Percentiles rank a stretch among this genome's conserved stretches.
phyloP scores from a whole-genome alignment of 2,888 invertebrate genomes.

The Rhogogaster chlorosoma region DNA sequence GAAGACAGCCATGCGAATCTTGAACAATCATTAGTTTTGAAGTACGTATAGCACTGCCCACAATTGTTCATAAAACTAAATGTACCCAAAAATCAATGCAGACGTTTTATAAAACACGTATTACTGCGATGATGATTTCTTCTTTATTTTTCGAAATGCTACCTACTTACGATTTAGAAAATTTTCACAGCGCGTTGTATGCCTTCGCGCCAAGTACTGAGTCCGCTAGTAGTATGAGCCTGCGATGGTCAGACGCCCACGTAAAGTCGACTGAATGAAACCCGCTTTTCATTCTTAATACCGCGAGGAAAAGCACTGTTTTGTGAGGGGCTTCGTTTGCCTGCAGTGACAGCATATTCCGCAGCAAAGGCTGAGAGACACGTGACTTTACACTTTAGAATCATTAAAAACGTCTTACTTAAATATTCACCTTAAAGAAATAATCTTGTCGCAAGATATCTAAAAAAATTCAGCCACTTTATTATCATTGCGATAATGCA shows the following conservation, averaged over 20 bases:
- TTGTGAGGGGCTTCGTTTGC: slow-evolving; percentile 38
- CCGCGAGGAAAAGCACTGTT: slow-evolving; percentile 6
- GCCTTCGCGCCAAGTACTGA: background rate
- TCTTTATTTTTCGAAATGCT: background rate
- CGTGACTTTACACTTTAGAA: slow-evolving; percentile 7
- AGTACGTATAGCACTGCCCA: background rate
- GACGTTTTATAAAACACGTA: background rate
- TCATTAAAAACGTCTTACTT: slow-evolving; percentile 14
- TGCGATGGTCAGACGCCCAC: slow-evolving; percentile 31
- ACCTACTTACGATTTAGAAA: background rate
- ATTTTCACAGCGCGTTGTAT: background rate
- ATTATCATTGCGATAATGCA: background rate
- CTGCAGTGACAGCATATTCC: slow-evolving; percentile 25
- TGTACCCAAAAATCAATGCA: background rate
- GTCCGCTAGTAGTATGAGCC: slow-evolving; percentile 14
- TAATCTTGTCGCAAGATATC: background rate
- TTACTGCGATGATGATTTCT: background rate
- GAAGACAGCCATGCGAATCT: background rate
- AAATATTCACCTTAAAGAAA: background rate
- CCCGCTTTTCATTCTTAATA: slow-evolving; percentile 45
- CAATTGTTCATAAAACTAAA: background rate
- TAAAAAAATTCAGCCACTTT: background rate
- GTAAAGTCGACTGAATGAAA: slow-evolving; percentile 43
- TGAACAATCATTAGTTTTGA: background rate
- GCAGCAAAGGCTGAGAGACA: background rate